A percentile compares a stretch with the other conserved stretches of the same genome.
Conservation (phyloP, 2,888 invertebrate species). For the Subacronicta megacephala region DNA sequence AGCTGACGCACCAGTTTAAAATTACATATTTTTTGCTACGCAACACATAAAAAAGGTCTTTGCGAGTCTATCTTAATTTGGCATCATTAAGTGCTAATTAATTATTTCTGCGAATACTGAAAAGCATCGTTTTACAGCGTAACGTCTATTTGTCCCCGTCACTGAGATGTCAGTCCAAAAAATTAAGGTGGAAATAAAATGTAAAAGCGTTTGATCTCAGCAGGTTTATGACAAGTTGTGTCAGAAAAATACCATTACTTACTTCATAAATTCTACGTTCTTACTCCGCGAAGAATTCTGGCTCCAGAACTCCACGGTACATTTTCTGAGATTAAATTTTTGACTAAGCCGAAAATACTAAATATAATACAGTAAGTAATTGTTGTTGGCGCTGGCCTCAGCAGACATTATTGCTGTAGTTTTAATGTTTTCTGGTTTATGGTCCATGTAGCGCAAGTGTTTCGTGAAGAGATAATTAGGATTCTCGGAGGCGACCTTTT, state of each 20-base stretch:
- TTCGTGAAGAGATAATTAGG: slow-evolving; percentile 69
- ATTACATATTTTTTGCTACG: slow-evolving; percentile 44
- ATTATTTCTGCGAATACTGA: slow-evolving; percentile 37
- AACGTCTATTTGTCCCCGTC: slow-evolving; percentile 42
- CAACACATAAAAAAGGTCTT: slow-evolving; percentile 41
- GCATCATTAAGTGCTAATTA: slow-evolving; percentile 41
- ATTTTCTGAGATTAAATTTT: slow-evolving; percentile 17
- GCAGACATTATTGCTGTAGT: slow-evolving; percentile 51
- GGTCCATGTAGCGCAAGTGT: slow-evolving; percentile 68
- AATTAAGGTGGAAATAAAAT: slow-evolving; percentile 35
- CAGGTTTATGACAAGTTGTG: slow-evolving; percentile 48
- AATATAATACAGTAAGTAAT: slow-evolving; percentile 26
- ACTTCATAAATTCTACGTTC: slow-evolving; percentile 26
- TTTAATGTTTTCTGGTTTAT: slow-evolving; percentile 65
- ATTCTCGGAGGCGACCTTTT: slow-evolving; percentile 53
- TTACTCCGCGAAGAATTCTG: slow-evolving; percentile 27
- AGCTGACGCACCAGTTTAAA: slow-evolving; percentile 71
- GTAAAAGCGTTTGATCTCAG: slow-evolving; percentile 51
- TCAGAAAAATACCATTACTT: slow-evolving; percentile 16
- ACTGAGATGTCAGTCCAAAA: slow-evolving; percentile 42
- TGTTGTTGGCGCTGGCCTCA: slow-evolving; percentile 51
- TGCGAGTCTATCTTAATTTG: slow-evolving; percentile 38
- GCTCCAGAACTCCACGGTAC: slow-evolving; percentile 29
- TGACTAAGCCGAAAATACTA: slow-evolving; percentile 14
- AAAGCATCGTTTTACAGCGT: slow-evolving; percentile 23